Conservation (phyloP, 2,888 invertebrate species). For the Phytoseiulus persimilis region DNA sequence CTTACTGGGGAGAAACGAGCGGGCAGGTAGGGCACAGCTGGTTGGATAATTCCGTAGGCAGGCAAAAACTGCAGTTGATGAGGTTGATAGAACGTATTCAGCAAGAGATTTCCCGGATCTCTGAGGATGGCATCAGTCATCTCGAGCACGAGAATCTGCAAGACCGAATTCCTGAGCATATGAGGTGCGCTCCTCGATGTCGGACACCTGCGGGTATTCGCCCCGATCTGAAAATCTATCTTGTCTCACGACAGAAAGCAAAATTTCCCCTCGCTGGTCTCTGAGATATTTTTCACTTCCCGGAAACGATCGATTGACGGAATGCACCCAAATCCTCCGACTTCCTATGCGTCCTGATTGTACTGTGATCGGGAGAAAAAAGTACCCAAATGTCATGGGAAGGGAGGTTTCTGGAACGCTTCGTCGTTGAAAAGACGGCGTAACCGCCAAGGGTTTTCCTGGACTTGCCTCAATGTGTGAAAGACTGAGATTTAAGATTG, state of each 20-base stretch:
- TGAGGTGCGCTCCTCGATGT: too few relatives aligned
- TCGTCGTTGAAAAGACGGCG: background rate
- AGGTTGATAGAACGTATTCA: background rate
- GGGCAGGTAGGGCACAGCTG: background rate
- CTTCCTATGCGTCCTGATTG: too few relatives aligned
- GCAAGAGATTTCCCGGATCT: background rate
- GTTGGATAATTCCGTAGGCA: background rate
- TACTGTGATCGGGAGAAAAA: too few relatives aligned
- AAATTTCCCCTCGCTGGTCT: too few relatives aligned
- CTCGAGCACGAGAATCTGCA: background rate
- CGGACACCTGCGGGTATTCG: too few relatives aligned
- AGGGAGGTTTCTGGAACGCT: background rate
- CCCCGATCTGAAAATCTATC: too few relatives aligned
- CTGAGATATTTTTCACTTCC: too few relatives aligned
- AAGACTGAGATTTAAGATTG: background rate
- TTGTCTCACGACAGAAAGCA: too few relatives aligned
- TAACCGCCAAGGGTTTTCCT: background rate
- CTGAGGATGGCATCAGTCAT: background rate
- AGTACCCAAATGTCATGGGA: background rate
- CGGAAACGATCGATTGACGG: too few relatives aligned
- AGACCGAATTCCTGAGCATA: background rate
- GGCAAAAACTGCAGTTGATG: background rate
- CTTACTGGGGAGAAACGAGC: background rate
- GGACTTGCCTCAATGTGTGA: background rate
- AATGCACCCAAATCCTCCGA: too few relatives aligned